Evolutionary conservation across 1,140 invertebrate species (phyloP).

Genomic region (Drosophila bipectinata): DNA sequence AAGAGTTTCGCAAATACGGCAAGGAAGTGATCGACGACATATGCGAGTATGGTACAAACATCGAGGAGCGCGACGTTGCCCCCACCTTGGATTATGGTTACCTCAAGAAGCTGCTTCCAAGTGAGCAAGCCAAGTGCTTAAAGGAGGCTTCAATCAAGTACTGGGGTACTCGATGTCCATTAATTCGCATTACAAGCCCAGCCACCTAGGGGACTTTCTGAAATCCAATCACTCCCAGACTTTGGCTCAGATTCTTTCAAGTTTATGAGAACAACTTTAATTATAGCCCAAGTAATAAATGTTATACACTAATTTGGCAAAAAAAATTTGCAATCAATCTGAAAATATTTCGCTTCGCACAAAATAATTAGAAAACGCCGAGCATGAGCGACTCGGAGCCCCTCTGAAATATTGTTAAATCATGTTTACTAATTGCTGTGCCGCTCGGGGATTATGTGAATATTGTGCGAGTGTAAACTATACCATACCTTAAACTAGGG

Average conservation of each 20-base stretch:
- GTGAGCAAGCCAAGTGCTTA: constrained; percentile 34
- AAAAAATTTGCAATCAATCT: constrained; percentile 58
- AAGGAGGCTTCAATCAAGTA: too few species aligned
- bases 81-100: constrained; percentile 94
- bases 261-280: constrained; percentile 6
- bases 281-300: constrained; percentile 57
- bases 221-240: too few species aligned
- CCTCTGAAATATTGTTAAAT: constrained; percentile 66
- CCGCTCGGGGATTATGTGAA: constrained; percentile 49
- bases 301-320: too few species aligned
- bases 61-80: constrained; percentile 91
- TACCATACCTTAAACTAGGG: constrained; percentile 4
- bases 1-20: constrained; percentile 92
- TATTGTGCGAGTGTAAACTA: constrained; percentile 49
- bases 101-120: constrained; percentile 88
- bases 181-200: too few species aligned
- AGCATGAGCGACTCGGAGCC: constrained; percentile 32
- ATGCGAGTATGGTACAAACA: constrained; percentile 92
- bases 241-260: not conserved
- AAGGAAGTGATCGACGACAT: constrained; percentile 98
- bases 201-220: too few species aligned
- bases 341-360: constrained; percentile 46
- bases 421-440: constrained; percentile 71
- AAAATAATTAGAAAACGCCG: constrained; percentile 32
- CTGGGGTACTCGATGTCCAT: too few species aligned